These are phyloP conservation scores for Chaetura pelagica DNA, from an alignment of 2,113 vertebrate genomes.

Conservation along the genomic window DNA sequence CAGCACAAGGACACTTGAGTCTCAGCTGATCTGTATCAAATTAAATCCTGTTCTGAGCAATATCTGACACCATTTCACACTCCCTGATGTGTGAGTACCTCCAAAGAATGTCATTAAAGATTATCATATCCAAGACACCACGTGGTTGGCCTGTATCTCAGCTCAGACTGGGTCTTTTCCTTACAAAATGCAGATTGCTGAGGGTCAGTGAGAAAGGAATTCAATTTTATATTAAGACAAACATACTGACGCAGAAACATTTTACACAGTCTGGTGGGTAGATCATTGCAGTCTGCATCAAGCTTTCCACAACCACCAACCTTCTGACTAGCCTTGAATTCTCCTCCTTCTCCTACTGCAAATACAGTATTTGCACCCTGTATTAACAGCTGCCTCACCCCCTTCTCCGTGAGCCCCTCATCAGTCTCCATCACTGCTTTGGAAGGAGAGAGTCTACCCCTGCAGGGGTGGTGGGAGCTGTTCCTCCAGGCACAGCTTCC, in stretches of 20 bases:
- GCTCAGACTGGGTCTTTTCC: neutral
- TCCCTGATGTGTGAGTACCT: neutral
- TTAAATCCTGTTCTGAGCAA: neutral
- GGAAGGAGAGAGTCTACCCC: accelerated
- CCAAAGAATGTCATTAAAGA: neutral
- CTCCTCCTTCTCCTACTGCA: neutral
- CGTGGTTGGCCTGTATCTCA: neutral
- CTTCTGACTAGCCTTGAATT: neutral
- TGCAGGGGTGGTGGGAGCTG: neutral
- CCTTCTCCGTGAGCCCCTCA: neutral
- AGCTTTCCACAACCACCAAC: neutral
- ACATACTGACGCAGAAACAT: neutral
- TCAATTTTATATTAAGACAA: neutral
- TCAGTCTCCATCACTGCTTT: neutral
- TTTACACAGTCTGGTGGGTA: neutral
- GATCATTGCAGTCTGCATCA: neutral
- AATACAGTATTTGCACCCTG: neutral
- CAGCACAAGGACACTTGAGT: neutral
- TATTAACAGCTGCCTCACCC: neutral
- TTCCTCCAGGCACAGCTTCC: accelerated
- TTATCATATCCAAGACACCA: accelerated
- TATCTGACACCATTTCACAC: neutral
- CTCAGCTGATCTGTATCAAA: neutral
- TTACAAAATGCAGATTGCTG: neutral
- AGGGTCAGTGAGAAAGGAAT: neutral